Conservation (phyloP, 1,140 invertebrate species). For the Pachypsylla venusta region DNA sequence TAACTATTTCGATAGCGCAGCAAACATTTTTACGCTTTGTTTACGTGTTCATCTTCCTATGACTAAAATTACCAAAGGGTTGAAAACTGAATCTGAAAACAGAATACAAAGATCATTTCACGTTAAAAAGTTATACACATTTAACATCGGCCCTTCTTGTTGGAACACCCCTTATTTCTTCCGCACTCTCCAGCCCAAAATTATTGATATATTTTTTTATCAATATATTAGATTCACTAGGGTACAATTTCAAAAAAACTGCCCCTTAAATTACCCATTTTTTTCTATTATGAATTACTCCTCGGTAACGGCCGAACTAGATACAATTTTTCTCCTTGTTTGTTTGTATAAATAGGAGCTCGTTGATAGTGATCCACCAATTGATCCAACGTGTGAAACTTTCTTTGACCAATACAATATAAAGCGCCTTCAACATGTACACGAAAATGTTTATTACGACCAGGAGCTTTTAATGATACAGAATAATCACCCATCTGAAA, state of each 20-base stretch:
- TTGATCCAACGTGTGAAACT: constrained; percentile 89
- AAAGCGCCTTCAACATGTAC: constrained; percentile 88
- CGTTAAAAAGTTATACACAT: no score
- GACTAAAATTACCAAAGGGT: no score
- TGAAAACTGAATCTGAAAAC: no score
- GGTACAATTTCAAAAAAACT: background rate
- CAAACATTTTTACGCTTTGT: no score
- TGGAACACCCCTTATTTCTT: no score
- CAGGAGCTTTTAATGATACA: constrained; percentile 92
- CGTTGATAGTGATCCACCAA: constrained; percentile 96
- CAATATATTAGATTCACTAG: background rate
- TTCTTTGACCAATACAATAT: constrained; percentile 95
- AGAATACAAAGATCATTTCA: no score
- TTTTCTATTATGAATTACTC: constrained; percentile 9
- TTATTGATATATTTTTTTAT: no score
- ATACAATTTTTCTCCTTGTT: constrained; percentile 84
- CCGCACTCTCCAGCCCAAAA: no score
- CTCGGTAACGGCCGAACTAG: constrained; percentile 66
- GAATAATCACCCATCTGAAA: constrained; percentile 93
- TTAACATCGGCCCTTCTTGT: no score
- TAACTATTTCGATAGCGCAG: no score
- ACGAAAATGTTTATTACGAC: constrained; percentile 97
- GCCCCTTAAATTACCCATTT: no score
- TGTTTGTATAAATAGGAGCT: constrained; percentile 95
- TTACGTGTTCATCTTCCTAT: no score